Evolutionary conservation across 2,888 invertebrate genomes (phyloP), one percentile per base, ranked within the genome.

Genomic region (Drosophila lutescens): DNA sequence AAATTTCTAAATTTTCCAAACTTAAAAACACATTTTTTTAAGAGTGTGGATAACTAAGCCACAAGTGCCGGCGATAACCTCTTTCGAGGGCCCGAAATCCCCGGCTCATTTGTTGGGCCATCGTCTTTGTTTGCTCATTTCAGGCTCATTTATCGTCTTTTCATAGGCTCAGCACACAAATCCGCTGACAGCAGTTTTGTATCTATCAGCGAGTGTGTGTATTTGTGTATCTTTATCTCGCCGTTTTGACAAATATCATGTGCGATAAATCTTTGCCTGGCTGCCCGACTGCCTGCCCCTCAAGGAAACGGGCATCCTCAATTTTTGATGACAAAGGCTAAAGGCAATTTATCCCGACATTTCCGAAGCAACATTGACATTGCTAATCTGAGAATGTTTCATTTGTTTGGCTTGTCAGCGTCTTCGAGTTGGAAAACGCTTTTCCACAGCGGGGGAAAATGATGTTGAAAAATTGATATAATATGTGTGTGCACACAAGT

Each of bases 261-360:
- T 65, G 76, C 76, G 76, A 81, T 84, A 78, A 84, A 84, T 81
- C 87, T 50, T 66, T 6, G 47, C 67, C 63, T 72, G 73, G 62
- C 82, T 62, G 49, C 26, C 26, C 23, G 23, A 26, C 23, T 26
- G 26, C 6, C 26, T 26, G 26, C 7, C 26, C 30, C 30, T 30
- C 44, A 12, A n/a, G 57, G 40, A 38, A 41, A 61, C 67, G 67
- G 76, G 46, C 53, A 55, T 62, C 49, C 74, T 47, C 69, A 54
- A 40, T 60, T 70, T 70, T 36, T 68, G 74, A 71, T 73, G 71
- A 71, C 71, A 71, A 74, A 50, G 66, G 75, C 72, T 56, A 66
- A 54, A 36, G 66, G 75, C 75, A 68, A 74, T 74, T 74, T 75
- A 74, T 74, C 68, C 55, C 50, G 34, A 71, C 58, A 71, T 67